These are phyloP conservation scores for Parazoanthus atlanticus DNA, from an alignment of 92 coral and sea anemone genomes.

Conservation along the genomic window DNA sequence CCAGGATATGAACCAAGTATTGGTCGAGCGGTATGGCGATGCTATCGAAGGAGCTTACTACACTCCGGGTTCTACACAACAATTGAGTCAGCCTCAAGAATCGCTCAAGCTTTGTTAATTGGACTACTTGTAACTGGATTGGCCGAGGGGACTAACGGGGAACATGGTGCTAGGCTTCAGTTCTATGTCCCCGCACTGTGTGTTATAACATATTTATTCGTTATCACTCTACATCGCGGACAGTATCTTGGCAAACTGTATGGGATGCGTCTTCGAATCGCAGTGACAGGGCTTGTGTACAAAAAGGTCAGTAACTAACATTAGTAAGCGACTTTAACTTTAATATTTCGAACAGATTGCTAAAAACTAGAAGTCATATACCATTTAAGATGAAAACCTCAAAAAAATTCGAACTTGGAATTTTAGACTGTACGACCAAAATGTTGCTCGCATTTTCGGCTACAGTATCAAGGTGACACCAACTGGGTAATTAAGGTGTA, in stretches of 20 bases:
- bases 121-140: conserved; percentile 29
- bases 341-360: too few relatives aligned
- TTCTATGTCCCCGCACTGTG: conserved; percentile 36
- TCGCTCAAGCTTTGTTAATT: conserved; percentile 35
- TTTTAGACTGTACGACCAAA: too few relatives aligned
- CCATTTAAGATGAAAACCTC: not conserved
- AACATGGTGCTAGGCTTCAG: not conserved
- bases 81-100: conserved; percentile 11
- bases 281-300: conserved; percentile 32
- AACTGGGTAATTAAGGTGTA: too few relatives aligned
- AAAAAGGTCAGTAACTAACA: conserved; percentile 31
- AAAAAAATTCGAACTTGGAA: not conserved
- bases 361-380: not conserved
- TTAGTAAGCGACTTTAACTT: not conserved
- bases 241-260: conserved; percentile 37
- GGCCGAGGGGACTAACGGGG: conserved; percentile 22
- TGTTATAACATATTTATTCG: conserved; percentile 20
- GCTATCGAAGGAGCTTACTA: not conserved
- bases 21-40: conserved; percentile 40
- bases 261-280: conserved; percentile 40
- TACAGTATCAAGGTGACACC: too few relatives aligned
- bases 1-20: conserved; percentile 10
- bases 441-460: too few relatives aligned
- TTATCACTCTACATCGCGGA: conserved; percentile 28
- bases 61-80: conserved; percentile 31